phyloP scores from a whole-genome alignment of 2,888 invertebrate genomes.

The Drosophila paranaensis region DNA sequence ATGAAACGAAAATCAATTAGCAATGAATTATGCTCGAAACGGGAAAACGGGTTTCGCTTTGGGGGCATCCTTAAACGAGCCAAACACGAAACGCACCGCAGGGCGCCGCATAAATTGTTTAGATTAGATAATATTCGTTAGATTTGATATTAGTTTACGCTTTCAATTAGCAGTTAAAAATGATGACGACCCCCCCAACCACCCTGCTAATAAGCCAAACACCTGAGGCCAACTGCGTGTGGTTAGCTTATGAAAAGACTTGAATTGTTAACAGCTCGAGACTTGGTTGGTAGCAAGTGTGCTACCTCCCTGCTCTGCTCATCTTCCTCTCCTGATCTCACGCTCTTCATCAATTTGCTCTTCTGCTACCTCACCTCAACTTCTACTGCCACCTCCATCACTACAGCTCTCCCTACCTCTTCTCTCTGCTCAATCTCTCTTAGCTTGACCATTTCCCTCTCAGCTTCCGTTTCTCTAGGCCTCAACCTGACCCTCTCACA shows the following conservation, averaged over 20 bases:
- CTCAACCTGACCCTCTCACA: background rate
- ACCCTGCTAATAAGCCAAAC: background rate
- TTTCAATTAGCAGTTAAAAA: conserved; percentile 76
- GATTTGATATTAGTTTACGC: conserved; percentile 23
- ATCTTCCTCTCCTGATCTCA: background rate
- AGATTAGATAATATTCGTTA: conserved; percentile 10
- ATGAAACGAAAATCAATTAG: conserved; percentile 67
- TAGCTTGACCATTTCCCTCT: background rate
- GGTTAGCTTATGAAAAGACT: background rate
- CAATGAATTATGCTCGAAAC: conserved; percentile 71
- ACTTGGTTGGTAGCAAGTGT: background rate
- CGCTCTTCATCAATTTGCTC: background rate
- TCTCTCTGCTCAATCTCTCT: too few species aligned
- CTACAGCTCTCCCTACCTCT: too few species aligned
- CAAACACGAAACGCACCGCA: conserved; percentile 39
- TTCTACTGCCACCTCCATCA: background rate
- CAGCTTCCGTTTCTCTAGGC: background rate
- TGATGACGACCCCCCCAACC: conserved; percentile 31
- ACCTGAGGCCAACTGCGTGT: conserved; percentile 26
- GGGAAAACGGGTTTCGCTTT: conserved; percentile 36
- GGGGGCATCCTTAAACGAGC: conserved; percentile 57
- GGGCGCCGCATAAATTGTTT: conserved; percentile 30
- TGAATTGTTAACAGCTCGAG: conserved; percentile 17
- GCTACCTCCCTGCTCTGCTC: background rate
- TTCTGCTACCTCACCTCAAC: background rate